Percentiles rank a stretch among this genome's conserved stretches.
Conservation (phyloP, 2,797 vertebrate genomes). For the Sarcophilus harrisii region DNA sequence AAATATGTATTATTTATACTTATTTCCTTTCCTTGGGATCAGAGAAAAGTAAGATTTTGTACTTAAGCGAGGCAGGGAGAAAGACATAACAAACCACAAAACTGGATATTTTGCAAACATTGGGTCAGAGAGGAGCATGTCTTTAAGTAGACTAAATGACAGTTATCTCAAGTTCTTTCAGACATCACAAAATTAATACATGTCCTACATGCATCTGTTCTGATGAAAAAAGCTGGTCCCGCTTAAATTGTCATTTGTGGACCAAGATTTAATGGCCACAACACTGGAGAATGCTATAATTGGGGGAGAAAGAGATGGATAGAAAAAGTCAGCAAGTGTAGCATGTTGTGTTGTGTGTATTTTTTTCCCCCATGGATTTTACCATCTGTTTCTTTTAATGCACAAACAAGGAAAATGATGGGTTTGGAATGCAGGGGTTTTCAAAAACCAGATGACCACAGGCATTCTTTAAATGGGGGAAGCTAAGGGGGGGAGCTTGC, state of each 20-base stretch:
- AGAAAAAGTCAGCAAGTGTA: neutral
- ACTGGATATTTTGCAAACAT: conserved; percentile 67
- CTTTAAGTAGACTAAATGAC: conserved; percentile 58
- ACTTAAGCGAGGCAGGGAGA: conserved; percentile 63
- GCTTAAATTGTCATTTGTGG: conserved; percentile 43
- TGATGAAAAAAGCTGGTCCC: conserved; percentile 64
- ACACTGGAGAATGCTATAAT: conserved; percentile 70
- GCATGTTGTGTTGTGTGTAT: conserved; percentile 48
- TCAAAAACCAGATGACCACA: conserved; percentile 82
- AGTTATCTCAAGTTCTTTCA: conserved; percentile 56
- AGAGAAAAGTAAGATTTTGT: neutral
- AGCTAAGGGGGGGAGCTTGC: conserved; percentile 69
- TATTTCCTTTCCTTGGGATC: neutral
- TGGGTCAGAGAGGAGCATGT: conserved; percentile 28
- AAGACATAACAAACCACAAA: conserved; percentile 76
- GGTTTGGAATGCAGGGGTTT: conserved; percentile 82
- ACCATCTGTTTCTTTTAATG: conserved; percentile 86
- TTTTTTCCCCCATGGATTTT: conserved; percentile 72
- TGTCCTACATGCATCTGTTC: conserved; percentile 39
- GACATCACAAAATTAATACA: conserved; percentile 32
- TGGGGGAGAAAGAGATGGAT: neutral
- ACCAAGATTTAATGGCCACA: conserved; percentile 66
- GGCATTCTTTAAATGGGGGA: conserved; percentile 82
- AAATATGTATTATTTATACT: neutral
- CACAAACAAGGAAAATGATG: conserved; percentile 86